These are phyloP conservation scores for Rhamphomyia laevipes DNA, from an alignment of 2,888 invertebrate species.

Conservation along the genomic window DNA sequence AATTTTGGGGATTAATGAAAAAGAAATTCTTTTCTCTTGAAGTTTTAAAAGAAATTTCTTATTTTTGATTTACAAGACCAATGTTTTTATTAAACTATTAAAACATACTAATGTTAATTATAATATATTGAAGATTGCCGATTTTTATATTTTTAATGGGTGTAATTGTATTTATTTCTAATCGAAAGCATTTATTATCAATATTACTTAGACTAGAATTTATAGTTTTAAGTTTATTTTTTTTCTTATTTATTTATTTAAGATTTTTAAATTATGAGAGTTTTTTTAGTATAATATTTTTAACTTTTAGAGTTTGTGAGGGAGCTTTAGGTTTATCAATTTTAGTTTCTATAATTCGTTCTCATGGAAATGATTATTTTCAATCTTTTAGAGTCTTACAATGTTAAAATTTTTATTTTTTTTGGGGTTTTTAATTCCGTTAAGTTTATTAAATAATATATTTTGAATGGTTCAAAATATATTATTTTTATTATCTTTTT, in stretches of 20 bases:
- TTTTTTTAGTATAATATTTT: constrained; percentile 49
- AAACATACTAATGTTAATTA: constrained; percentile 42
- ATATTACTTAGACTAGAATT: constrained; percentile 49
- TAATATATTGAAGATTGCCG: constrained; percentile 36
- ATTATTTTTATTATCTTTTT: constrained; percentile 41
- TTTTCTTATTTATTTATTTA: constrained; percentile 41
- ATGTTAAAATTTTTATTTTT: constrained; percentile 46
- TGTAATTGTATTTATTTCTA: constrained; percentile 42
- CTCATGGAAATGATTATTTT: constrained; percentile 53
- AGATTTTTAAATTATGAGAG: constrained; percentile 38
- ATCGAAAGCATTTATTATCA: constrained; percentile 47
- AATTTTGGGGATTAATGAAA: constrained; percentile 59
- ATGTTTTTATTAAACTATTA: constrained; percentile 56
- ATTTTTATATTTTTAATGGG: constrained; percentile 42
- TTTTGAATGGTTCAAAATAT: constrained; percentile 45
- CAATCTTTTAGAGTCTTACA: constrained; percentile 45
- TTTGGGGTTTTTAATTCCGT: constrained; percentile 41
- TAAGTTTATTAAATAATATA: constrained; percentile 41
- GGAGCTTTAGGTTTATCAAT: constrained; percentile 50
- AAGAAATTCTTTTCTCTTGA: constrained; percentile 45
- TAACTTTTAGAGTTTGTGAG: constrained; percentile 52
- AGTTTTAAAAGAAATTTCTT: constrained; percentile 46
- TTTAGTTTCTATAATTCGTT: constrained; percentile 49
- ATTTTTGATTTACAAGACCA: constrained; percentile 57
- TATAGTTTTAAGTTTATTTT: constrained; percentile 46